A percentile compares a stretch with the other conserved stretches of the same genome.
phyloP scores from a whole-genome alignment of 2,888 invertebrate genomes.

The Panopea generosa region DNA sequence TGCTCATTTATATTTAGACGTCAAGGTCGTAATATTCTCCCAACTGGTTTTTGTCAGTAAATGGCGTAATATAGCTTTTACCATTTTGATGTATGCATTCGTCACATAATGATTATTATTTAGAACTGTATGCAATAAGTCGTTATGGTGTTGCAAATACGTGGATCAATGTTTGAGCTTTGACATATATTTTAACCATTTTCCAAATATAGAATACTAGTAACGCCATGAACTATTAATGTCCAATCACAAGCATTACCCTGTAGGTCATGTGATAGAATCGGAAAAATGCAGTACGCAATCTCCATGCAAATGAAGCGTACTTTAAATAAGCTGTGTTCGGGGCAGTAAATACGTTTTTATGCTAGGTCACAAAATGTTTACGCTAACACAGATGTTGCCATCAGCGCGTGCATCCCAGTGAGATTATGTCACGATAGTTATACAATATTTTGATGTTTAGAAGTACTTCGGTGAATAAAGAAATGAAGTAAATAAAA shows the following conservation, averaged over 20 bases:
- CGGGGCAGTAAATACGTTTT: background rate
- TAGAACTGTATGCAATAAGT: background rate
- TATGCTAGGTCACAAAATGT: constrained; percentile 33
- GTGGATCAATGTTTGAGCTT: background rate
- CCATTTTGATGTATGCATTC: background rate
- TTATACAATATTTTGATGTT: too few relatives aligned
- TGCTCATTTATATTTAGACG: constrained; percentile 24
- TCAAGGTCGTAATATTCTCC: constrained; percentile 36
- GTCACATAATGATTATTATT: background rate
- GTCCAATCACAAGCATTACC: constrained; percentile 39
- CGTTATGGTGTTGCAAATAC: background rate
- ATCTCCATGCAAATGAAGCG: constrained; percentile 43
- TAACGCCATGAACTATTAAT: constrained; percentile 10
- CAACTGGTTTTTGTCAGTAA: background rate
- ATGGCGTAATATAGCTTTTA: background rate
- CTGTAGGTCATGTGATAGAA: constrained; percentile 19
- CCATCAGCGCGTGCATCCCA: background rate
- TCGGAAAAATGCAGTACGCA: constrained; percentile 23
- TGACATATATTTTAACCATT: constrained; percentile 2
- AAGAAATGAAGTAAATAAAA: background rate
- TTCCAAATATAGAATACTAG: constrained; percentile 27
- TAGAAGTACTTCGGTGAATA: too few relatives aligned
- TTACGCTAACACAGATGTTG: background rate
- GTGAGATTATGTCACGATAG: too few relatives aligned
- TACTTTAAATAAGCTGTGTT: constrained; percentile 28